Base-by-base conservation (phyloP, 2,113 vertebrate species). In the Trogon surrucura region DNA sequence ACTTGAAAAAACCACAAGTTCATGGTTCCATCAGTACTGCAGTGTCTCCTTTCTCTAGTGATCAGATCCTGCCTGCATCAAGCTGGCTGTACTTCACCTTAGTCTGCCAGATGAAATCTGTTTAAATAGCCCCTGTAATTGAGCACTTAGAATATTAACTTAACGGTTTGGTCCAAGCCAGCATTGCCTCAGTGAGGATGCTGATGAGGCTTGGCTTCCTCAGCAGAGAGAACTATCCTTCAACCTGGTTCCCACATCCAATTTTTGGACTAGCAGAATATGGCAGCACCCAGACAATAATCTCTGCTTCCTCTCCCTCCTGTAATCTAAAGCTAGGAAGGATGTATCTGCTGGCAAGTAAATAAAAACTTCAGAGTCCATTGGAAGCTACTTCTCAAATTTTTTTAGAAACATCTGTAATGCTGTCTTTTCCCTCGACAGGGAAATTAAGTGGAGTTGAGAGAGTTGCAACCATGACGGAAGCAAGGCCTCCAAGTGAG, bases 191-290 rank as follows among this genome's bases (percentile, higher is more conserved):
- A 44, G 27, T 80, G 36, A 92, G 77, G 85, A 71, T 78, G 93
- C 78, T 91, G 86, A 91, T 74, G 89, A 93, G 64, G 45, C 56
- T 65, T 90, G 78, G 70, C 95, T 92, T 92, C 48, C 77, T 86
- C 77, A 32, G 85, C 41, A 61, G 60, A 92, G 65, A 51, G 71
- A 91, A 51, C 20, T 36, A 13, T 67, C 38, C 61, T 96, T 84
- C 69, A 86, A 3, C 38, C 36, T 41, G 20, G 17, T 84, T 93
- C 84, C 44, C 65, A 56, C 20, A 11, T 81, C 48, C 29, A 67
- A 0, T 65, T 72, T 86, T 81, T 91, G 72, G 57, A 78, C 69
- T 45, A 84, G 65, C 22, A 64, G 73, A 84, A 56, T 36, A 48
- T 64, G 58, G 86, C 83, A 91, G 57, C 38, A 61, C 54, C 47